phyloP scores from a whole-genome alignment of 1,140 invertebrate species.

The Drosophila nikananu region DNA sequence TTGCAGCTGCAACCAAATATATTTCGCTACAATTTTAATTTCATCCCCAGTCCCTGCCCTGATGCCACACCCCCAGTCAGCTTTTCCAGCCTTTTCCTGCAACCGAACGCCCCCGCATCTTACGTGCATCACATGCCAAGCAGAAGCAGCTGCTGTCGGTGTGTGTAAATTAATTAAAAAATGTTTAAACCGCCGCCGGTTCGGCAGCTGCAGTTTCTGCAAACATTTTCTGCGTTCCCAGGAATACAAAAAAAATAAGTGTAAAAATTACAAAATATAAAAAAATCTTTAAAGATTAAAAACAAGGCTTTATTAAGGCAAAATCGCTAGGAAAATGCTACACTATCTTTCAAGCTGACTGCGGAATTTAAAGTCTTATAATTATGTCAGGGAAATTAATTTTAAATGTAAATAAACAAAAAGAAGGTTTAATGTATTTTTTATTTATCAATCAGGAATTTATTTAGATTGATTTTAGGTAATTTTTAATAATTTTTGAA shows the following conservation, averaged over 20 bases:
- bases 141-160: slow-evolving; percentile 73
- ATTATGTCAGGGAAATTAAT: background rate
- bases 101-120: slow-evolving; percentile 41
- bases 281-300: slow-evolving; percentile 9
- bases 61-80: slow-evolving; percentile 5
- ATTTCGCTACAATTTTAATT: slow-evolving; percentile 77
- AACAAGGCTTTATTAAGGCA: background rate
- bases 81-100: background rate
- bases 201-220: slow-evolving; percentile 39
- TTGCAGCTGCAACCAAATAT: slow-evolving; percentile 57
- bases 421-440: no score
- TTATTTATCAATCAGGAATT: background rate
- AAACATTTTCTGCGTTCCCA: slow-evolving; percentile 23
- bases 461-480: background rate
- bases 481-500: no score
- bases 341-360: background rate
- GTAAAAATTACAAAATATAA: background rate
- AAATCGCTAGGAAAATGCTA: slow-evolving; percentile 7
- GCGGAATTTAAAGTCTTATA: background rate
- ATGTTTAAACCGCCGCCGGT: slow-evolving; percentile 65
- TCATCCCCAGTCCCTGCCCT: slow-evolving; percentile 21
- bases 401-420: background rate
- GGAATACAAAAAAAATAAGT: background rate
- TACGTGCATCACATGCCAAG: slow-evolving; percentile 72
- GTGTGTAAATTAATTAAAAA: slow-evolving; percentile 77